phyloP scores from a whole-genome alignment of 2,113 vertebrate genomes.

The Brevimyrus niger region DNA sequence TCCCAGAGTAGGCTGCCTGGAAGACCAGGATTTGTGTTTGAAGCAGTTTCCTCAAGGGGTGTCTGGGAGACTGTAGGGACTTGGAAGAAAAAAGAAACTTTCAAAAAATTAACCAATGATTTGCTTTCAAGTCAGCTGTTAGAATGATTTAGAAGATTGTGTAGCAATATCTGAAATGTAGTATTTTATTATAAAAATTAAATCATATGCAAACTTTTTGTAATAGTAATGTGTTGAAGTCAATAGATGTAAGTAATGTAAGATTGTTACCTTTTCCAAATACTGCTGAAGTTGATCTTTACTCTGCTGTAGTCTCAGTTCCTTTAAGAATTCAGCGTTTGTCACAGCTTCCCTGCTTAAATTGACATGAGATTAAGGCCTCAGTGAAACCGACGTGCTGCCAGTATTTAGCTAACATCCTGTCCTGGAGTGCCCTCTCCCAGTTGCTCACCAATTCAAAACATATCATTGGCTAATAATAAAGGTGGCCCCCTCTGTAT shows the following conservation, averaged over 20 bases:
- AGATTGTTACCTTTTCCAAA: constrained; percentile 5
- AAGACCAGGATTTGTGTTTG: neutral
- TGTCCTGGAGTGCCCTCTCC: neutral
- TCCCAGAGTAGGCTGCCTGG: neutral
- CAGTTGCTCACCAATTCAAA: neutral
- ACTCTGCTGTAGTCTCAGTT: neutral
- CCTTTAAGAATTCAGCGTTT: neutral
- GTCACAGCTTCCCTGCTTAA: neutral
- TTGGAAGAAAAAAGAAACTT: neutral
- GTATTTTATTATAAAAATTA: neutral
- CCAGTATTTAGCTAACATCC: neutral
- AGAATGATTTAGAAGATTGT: neutral
- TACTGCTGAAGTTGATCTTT: constrained; percentile 2
- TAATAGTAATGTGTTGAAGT: neutral
- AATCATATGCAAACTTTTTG: neutral
- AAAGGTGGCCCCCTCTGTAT: neutral
- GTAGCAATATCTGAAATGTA: neutral
- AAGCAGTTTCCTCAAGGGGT: constrained; percentile 6
- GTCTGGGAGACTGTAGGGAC: neutral
- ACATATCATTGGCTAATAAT: neutral
- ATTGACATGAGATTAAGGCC: neutral
- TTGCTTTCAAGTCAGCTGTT: neutral
- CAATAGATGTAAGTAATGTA: neutral
- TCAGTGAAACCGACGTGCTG: neutral
- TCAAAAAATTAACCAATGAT: neutral